Percentiles rank a stretch among this genome's conserved stretches.
Conservation (phyloP, 2,888 invertebrate species). For the Anorthoa munda region DNA sequence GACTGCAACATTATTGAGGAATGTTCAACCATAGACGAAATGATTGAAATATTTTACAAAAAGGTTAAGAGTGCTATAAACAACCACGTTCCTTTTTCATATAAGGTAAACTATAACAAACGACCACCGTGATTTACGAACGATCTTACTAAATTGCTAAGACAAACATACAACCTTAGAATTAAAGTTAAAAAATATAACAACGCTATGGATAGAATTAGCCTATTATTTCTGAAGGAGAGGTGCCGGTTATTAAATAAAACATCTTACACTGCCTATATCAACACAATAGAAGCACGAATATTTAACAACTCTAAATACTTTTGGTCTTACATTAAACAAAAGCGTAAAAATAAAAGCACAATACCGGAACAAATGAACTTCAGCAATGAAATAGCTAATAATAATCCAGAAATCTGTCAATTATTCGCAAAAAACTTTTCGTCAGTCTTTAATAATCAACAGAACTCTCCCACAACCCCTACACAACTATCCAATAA, state of each 20-base stretch:
- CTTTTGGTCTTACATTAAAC: not conserved
- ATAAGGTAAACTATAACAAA: not conserved
- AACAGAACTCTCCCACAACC: no score
- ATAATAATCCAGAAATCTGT: not conserved
- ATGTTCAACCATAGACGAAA: not conserved
- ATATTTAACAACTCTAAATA: not conserved
- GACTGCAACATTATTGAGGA: not conserved
- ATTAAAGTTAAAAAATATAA: no score
- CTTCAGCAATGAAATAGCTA: not conserved
- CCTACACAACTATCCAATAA: not conserved
- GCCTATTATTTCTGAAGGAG: no score
- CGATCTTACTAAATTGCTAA: not conserved
- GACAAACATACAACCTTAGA: no score
- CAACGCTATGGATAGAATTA: no score
- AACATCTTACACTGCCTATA: not conserved
- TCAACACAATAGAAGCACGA: not conserved
- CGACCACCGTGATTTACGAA: not conserved
- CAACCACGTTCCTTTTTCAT: not conserved
- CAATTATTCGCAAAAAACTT: not conserved
- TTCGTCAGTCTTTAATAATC: not conserved
- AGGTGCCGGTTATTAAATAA: not conserved
- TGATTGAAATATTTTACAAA: not conserved
- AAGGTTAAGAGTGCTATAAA: not conserved
- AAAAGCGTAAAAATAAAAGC: not conserved
- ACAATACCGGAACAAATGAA: not conserved